Evolutionary conservation across 2,113 vertebrate genomes (phyloP), one percentile per base, ranked within the genome.

Genomic region (Eretmochelys imbricata): DNA sequence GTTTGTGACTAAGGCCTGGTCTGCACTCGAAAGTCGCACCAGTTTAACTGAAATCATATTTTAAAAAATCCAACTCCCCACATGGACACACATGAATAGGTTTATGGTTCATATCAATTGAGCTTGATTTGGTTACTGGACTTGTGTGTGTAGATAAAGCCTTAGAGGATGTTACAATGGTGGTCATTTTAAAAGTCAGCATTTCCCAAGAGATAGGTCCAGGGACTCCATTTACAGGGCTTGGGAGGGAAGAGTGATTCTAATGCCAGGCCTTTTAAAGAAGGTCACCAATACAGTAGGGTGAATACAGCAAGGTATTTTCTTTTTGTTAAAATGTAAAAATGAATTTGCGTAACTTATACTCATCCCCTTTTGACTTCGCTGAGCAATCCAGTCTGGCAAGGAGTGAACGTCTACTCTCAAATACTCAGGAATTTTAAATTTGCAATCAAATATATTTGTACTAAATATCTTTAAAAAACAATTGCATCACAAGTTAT

Each of bases 371-470:
- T 76, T 82, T 53, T 53, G 13, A 10, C 83, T 49, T 82, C 31
- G 84, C 42, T 88, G 31, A 96, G 57, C 42, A 90, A 84, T 42
- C 19, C 20, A 76, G n/a, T 59, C 54, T 75, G 27, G 65, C 85
- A 89, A 85, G 82, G 69, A 82, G 85, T 89, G 62, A 50, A 89
- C 88, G 55, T 89, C 25, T 89, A 20, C 72, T 5, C n/a, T 94
- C 59, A 88, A 84, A 51, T 92, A 95, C 91, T 92, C 89, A 84
- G 79, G 55, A 81, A 54, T 91, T 91, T 92, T 54, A 89, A 86
- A 76, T 91, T 62, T 59, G 54, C 31, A 84, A 12, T 25, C 53
- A 85, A 54, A 88, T 91, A 29, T 54, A 81, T 42, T 95, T 42
- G 27, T 84, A 24, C 35, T 76, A 82, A 69, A 42, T 0, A 1